Percentiles rank a stretch among this genome's conserved stretches.
Evolutionary conservation across 2,113 vertebrate genomes (phyloP).

Genomic region (Oryzias celebensis): DNA sequence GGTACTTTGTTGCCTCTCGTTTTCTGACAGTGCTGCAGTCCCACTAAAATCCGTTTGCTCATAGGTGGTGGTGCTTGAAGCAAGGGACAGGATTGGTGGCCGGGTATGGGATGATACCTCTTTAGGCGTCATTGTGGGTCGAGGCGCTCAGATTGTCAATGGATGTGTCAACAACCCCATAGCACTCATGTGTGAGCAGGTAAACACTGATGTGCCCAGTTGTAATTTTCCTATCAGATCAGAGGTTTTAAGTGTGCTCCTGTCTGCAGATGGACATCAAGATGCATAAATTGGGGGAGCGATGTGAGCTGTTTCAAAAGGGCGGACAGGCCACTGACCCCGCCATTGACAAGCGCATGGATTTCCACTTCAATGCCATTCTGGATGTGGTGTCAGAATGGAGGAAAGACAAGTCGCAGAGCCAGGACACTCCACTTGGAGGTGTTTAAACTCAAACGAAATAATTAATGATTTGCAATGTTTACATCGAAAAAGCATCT

Average conservation of each 20-base stretch:
- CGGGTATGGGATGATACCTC: constrained; percentile 92
- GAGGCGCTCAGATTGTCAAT: constrained; percentile 94
- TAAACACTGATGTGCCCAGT: constrained; percentile 37
- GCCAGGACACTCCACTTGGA: constrained; percentile 90
- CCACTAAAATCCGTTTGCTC: constrained; percentile 1
- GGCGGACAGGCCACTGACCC: constrained; percentile 90
- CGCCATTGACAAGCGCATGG: constrained; percentile 97
- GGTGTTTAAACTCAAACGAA: constrained; percentile 66
- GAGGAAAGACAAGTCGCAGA: constrained; percentile 96
- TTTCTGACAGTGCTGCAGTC: neutral
- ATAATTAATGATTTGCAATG: neutral
- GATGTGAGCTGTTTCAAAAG: constrained; percentile 96
- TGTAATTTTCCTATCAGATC: neutral
- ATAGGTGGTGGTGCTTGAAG: constrained; percentile 91
- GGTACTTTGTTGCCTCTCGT: neutral
- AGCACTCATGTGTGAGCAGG: constrained; percentile 98
- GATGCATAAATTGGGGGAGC: constrained; percentile 94
- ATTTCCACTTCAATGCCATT: constrained; percentile 99
- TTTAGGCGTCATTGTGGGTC: constrained; percentile 88
- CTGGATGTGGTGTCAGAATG: constrained; percentile 97
- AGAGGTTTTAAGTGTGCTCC: neutral
- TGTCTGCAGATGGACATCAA: constrained; percentile 86
- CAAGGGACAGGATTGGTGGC: constrained; percentile 92
- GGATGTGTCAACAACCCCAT: constrained; percentile 97
- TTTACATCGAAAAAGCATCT: neutral